phyloP scores from a whole-genome alignment of 2,888 invertebrate species.

The Rotaria magnacalcarata region DNA sequence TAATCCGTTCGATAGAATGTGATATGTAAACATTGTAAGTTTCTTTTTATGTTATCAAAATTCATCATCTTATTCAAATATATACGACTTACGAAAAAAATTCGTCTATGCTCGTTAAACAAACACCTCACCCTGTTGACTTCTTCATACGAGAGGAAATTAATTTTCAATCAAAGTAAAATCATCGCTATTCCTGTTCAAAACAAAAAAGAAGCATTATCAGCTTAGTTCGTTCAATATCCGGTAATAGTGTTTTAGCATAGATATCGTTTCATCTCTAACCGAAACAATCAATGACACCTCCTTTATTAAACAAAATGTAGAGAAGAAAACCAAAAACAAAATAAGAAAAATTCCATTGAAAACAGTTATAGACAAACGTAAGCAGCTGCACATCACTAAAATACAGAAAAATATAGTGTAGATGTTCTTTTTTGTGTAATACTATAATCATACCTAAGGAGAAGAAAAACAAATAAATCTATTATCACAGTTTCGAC shows the following conservation, averaged over 20 bases:
- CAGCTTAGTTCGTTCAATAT: not conserved
- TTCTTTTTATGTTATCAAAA: constrained; percentile 11
- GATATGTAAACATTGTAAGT: constrained; percentile 7
- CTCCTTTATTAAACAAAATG: not conserved
- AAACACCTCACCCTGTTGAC: not conserved
- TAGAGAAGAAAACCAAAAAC: not conserved
- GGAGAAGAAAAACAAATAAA: not conserved
- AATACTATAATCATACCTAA: not conserved
- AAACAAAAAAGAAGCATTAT: not conserved
- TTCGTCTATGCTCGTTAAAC: not conserved
- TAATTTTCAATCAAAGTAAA: not conserved
- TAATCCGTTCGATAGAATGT: not conserved
- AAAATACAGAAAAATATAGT: not conserved
- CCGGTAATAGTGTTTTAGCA: not conserved
- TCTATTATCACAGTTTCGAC: not conserved
- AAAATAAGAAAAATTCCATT: not conserved
- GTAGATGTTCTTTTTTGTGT: not conserved
- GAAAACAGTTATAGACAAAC: not conserved
- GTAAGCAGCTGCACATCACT: not conserved
- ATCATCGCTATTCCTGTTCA: not conserved
- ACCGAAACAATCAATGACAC: not conserved
- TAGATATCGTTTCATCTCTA: not conserved
- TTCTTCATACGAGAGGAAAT: not conserved
- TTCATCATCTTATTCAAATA: not conserved
- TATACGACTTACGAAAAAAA: not conserved